phyloP scores from a whole-genome alignment of 2,113 vertebrate genomes.

The Crocuta crocuta region DNA sequence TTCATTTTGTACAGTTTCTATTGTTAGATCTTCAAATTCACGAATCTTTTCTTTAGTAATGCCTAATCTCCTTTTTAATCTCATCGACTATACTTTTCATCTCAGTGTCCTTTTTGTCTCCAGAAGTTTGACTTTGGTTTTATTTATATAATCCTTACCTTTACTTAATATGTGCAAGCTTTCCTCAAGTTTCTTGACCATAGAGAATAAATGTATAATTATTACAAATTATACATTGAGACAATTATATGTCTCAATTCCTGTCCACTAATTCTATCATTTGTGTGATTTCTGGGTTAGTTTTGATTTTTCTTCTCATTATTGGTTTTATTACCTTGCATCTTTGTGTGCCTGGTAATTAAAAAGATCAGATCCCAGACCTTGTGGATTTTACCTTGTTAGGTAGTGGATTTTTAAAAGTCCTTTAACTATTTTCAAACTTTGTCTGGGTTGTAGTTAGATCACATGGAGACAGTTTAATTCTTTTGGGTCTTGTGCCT shows the following conservation, averaged over 20 bases:
- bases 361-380: neutral
- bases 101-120: neutral
- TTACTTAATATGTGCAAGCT: conserved; percentile 8
- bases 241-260: neutral
- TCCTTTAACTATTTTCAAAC: conserved; percentile 36
- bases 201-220: neutral
- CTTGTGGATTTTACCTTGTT: conserved; percentile 35
- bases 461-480: conserved; percentile 20
- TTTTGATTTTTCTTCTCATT: conserved; percentile 28
- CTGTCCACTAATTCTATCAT: neutral
- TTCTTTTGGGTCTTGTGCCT: conserved; percentile 1
- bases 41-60: conserved; percentile 3
- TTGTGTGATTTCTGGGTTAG: neutral
- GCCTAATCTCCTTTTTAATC: neutral
- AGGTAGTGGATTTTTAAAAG: neutral
- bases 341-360: conserved; percentile 7
- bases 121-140: conserved; percentile 5
- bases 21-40: neutral
- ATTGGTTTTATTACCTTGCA: neutral
- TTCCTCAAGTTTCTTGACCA: conserved; percentile 27
- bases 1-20: conserved; percentile 19
- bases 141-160: neutral
- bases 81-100: neutral
- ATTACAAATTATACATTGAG: too few species aligned
- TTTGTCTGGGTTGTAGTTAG: neutral